A percentile compares a stretch with the other conserved stretches of the same genome.
Evolutionary conservation across 2,888 invertebrate genomes (phyloP).

Genomic region (Fragum whitleyi): DNA sequence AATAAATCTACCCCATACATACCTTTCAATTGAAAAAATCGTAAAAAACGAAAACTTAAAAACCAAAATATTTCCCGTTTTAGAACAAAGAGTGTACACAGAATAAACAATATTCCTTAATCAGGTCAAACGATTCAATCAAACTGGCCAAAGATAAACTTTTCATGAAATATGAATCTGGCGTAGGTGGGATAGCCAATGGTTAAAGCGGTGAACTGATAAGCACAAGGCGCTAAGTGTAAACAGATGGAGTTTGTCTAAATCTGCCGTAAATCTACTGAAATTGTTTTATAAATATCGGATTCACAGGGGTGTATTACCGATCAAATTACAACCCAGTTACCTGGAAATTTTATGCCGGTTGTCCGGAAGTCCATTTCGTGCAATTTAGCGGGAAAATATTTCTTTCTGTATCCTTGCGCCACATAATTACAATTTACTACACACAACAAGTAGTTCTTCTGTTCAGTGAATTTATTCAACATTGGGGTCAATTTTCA

Average conservation of each 20-base stretch:
- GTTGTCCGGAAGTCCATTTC: neutral
- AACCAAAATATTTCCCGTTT: too few species aligned
- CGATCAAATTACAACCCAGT: constrained; percentile 13
- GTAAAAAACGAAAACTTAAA: too few species aligned
- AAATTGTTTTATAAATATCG: constrained; percentile 31
- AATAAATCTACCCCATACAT: too few species aligned
- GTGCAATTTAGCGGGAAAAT: constrained; percentile 13
- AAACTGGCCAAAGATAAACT: constrained; percentile 15
- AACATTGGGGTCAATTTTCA: too few species aligned
- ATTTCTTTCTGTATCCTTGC: neutral
- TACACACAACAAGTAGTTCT: too few species aligned
- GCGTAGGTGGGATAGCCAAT: constrained; percentile 16
- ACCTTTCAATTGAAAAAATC: too few species aligned
- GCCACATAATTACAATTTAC: neutral
- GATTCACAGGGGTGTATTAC: constrained; percentile 15
- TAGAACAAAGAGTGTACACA: neutral
- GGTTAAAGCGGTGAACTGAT: constrained; percentile 20
- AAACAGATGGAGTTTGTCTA: constrained; percentile 29
- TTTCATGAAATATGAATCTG: constrained; percentile 14
- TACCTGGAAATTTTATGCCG: neutral
- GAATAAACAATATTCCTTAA: neutral
- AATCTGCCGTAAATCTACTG: constrained; percentile 26
- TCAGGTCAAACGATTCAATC: constrained; percentile 13
- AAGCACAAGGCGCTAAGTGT: constrained; percentile 18
- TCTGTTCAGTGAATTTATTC: too few species aligned